Conservation (phyloP, 2,888 invertebrate genomes). For the Linyphia triangularis region DNA sequence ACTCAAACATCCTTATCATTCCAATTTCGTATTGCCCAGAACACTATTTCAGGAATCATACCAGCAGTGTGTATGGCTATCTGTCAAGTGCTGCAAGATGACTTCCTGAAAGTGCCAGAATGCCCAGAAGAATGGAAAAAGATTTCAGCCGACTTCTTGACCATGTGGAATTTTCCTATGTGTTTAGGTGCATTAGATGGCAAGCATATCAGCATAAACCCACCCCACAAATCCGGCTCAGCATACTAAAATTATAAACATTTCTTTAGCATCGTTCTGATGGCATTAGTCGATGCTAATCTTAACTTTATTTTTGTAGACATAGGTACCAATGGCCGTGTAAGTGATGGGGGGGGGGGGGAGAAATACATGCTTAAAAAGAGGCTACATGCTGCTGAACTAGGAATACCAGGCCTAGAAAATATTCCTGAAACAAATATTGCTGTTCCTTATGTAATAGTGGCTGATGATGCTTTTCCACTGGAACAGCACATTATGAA, state of each 20-base stretch:
- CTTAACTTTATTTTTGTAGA: slow-evolving; percentile 19
- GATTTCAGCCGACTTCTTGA: not conserved
- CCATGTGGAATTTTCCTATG: not conserved
- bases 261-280: not conserved
- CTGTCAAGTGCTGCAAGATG: not conserved
- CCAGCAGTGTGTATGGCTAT: not conserved
- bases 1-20: slow-evolving; percentile 1
- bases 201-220: not conserved
- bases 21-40: slow-evolving; percentile 15
- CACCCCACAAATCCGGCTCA: slow-evolving; percentile 1
- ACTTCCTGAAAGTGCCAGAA: not conserved
- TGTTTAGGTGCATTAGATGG: not conserved
- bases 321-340: slow-evolving; percentile 18
- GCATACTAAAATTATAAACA: not conserved
- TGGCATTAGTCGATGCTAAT: slow-evolving; percentile 32
- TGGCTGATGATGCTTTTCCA: slow-evolving; percentile 31
- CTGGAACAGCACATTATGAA: not conserved
- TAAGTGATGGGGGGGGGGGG: slow-evolving; percentile 12
- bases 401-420: not conserved
- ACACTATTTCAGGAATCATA: slow-evolving; percentile 25
- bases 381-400: not conserved
- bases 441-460: not conserved
- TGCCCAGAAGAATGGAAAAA: not conserved
- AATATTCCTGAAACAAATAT: not conserved
- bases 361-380: not conserved